Base-by-base conservation (phyloP, 2,888 invertebrate genomes). In the Mythimna lalbum region DNA sequence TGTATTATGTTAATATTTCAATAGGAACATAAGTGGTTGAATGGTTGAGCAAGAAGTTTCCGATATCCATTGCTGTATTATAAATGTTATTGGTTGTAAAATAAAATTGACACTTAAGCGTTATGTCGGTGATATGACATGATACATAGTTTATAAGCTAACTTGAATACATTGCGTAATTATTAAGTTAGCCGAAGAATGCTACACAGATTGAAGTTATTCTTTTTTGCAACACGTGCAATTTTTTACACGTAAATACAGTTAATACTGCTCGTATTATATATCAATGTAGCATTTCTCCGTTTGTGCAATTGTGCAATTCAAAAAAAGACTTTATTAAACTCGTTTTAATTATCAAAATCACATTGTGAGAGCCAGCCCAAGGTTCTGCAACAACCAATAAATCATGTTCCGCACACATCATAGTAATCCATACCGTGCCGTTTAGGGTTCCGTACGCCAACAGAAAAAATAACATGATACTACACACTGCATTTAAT, bases 341-440 rank as follows among this genome's bases (percentile, higher is more conserved):
- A 56, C 9, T 55, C 33, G 12, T 39, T 9, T 63, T 57, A 49
- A 55, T 63, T 33, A 65, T 70, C n/a, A 52, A 63, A 70, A 63
- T 63, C 49, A 50, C 77, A 36, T 33, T 52, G 52, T 63, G 59
- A 69, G 62, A 65, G 36, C 56, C 14, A 21, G 57, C 19, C 2
- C 49, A 53, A 57, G 61, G 55, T 81, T 62, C 47, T 23, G 53
- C 81, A 62, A 50, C 62, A 55, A 62, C 23, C 77, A 55, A 64
- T 79, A 81, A 79, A 78, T 81, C 78, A 68, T 67, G 53, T 67
- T 67, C 61, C 63, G 49, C 78, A 78, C 81, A 67, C 82, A 78
- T 78, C 82, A 78, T 31, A 78, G 78, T 81, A 78, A 78, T 66
- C 78, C 63, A 81, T 81, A 79, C 78, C 82, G 63, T 62, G 72